phyloP scores from a whole-genome alignment of 1,140 invertebrate genomes.

The Lordiphosa collinella region DNA sequence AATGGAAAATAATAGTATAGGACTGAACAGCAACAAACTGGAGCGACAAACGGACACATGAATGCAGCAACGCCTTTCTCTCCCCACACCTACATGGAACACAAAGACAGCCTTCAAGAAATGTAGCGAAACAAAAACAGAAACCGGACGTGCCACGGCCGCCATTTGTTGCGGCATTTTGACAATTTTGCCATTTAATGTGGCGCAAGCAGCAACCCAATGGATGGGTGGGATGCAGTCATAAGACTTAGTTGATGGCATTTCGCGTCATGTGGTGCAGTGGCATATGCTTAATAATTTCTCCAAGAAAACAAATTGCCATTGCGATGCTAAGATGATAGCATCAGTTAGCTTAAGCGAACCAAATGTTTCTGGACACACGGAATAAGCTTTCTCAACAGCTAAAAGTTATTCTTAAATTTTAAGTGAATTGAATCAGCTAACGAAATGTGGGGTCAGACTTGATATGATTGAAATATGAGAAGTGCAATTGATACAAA shows the following conservation, averaged over 20 bases:
- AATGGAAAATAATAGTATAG: not conserved
- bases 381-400: no score
- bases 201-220: conserved; percentile 25
- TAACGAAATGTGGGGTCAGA: no score
- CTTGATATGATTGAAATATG: no score
- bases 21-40: conserved; percentile 22
- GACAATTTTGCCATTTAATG: conserved; percentile 64
- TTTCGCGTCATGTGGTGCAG: conserved; percentile 14
- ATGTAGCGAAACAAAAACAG: conserved; percentile 22
- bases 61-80: conserved; percentile 12
- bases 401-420: no score
- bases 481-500: no score
- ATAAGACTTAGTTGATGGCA: conserved; percentile 7
- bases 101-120: conserved; percentile 25
- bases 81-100: conserved; percentile 17
- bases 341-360: no score
- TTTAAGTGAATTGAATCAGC: no score
- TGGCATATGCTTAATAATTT: conserved; percentile 30
- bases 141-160: conserved; percentile 50
- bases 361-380: no score
- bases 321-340: not conserved
- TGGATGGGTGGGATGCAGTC: not conserved
- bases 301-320: conserved; percentile 14
- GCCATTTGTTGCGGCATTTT: conserved; percentile 68
- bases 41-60: conserved; percentile 41